Base-by-base conservation (phyloP, 2,888 invertebrate species). In the Cosmia pyralina region DNA sequence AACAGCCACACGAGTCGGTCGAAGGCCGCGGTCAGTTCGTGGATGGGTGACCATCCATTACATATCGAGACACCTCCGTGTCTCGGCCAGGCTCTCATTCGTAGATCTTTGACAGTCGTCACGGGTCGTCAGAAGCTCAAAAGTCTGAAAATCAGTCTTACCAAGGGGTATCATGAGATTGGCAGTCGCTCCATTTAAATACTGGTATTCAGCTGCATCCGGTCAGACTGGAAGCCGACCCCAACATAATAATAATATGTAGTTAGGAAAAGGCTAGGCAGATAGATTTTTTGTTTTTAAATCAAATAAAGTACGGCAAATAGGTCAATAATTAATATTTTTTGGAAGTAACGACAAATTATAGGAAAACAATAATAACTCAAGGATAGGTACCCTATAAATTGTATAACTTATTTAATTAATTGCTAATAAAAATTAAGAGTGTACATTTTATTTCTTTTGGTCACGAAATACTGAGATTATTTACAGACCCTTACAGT, bases 381-480 rank as follows among this genome's bases (percentile, higher is more conserved):
- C 46, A 7, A 22, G 2, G 2, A 53, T 44, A 38, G 38, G 38
- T 38, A 38, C n/a, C 17, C 10, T 3, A 71, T 69, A 50, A 71
- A 22, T 75, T n/a, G 41, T 34, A n/a, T 50, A 53, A 38, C 48
- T 50, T 53, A 28, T 66, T 53, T 72, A 77, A 59, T 77, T 55
- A 55, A 81, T 58, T 66, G 10, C 65, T 71, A 1, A 1, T 13
- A 11, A 44, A 28, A 19, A 69, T 15, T 76, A 22, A 17, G 34
- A 28, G 22, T 4, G 28, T 19, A 13, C 57, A 50, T 52, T 55
- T 76, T 41, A 81, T 77, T 68, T 34, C 28, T 11, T 22, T 17
- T 0, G 46, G 13, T 62, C 79, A 80, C 81, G 81, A 50, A 65
- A 50, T 71, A 63, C 10, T 34, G 17, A n/a, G 17, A 28, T 17